Base-by-base conservation (phyloP, 92 coral and sea anemone genomes). In the Porites evermanni region DNA sequence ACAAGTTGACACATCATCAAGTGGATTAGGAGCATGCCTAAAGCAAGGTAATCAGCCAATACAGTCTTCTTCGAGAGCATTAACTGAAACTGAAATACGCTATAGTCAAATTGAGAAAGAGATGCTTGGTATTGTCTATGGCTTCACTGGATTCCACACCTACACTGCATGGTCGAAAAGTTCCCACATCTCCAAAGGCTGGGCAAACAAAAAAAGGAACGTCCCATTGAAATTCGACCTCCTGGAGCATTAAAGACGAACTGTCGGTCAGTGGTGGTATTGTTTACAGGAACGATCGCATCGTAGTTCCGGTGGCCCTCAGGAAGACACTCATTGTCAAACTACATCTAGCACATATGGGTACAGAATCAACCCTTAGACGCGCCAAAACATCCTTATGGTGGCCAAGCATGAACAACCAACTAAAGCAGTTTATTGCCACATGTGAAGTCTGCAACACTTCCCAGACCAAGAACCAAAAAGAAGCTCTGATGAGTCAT, bases 331-430 rank as follows among this genome's bases (percentile, higher is more conserved):
- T 79, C 52, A 86, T 78, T 69, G 72, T 7, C 12, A 87, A 87
- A 20, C 59, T 87, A 65, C 90, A 87, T 63, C 85, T 71, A 78
- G 56, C 66, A 1, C 85, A 87, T 71, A 51, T 71, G 79, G 90
- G 86, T 56, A 63, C 53, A 24, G 66, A 75, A 44, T 56, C 79
- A 53, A 75, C 79, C 12, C n/a, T 75, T 8, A 21, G 79, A 75
- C 47, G 47, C 47, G 47, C 47, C 47, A 38, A 6, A 38, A 38
- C 47, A 38, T 38, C 47, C 47, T 38, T 38, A 38, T 38, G 6
- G 0, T 38, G 47, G 47, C 47, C 47, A 38, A 38, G 47, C 47
- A 38, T 38, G 47, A 0, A 38, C 47, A 38, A 38, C 47, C 7
- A 0, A 38, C 47, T 38, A 38, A 3, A 38, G 47, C 47, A 38